Conservation (phyloP, 2,113 vertebrate genomes). For the Colius striatus region DNA sequence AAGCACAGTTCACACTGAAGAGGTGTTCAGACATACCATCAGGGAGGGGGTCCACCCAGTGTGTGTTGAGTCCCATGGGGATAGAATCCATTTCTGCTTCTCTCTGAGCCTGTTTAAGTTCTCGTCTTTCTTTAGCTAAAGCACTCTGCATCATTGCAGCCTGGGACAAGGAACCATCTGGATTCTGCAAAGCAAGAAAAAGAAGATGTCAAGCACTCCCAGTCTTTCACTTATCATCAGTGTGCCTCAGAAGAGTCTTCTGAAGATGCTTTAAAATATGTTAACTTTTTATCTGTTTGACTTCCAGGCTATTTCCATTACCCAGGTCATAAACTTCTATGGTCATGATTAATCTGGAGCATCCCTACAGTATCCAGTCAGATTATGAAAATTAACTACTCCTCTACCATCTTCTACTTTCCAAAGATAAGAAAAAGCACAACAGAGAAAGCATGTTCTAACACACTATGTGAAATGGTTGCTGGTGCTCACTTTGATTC, state of each 20-base stretch:
- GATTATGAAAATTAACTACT: neutral
- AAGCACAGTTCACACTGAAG: neutral
- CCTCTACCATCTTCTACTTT: neutral
- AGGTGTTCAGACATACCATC: constrained; percentile 82
- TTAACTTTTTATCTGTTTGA: neutral
- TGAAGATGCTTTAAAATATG: neutral
- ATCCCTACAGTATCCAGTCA: neutral
- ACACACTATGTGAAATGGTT: neutral
- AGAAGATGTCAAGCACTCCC: neutral
- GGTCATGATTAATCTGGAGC: neutral
- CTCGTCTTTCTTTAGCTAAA: constrained; percentile 92
- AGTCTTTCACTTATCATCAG: neutral
- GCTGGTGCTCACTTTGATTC: neutral
- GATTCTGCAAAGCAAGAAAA: constrained; percentile 82
- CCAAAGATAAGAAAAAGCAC: neutral
- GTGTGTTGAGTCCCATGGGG: constrained; percentile 98
- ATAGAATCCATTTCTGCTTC: constrained; percentile 99
- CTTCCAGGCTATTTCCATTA: neutral
- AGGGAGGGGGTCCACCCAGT: constrained; percentile 98
- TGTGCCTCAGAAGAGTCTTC: neutral
- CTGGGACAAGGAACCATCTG: constrained; percentile 96
- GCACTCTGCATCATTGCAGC: constrained; percentile 99
- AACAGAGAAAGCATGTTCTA: neutral
- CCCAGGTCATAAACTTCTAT: neutral
- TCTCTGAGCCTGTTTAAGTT: constrained; percentile 94